These are phyloP conservation scores for Phenganax stokvisi DNA, from an alignment of 92 coral and sea anemone species.

Conservation along the genomic window DNA sequence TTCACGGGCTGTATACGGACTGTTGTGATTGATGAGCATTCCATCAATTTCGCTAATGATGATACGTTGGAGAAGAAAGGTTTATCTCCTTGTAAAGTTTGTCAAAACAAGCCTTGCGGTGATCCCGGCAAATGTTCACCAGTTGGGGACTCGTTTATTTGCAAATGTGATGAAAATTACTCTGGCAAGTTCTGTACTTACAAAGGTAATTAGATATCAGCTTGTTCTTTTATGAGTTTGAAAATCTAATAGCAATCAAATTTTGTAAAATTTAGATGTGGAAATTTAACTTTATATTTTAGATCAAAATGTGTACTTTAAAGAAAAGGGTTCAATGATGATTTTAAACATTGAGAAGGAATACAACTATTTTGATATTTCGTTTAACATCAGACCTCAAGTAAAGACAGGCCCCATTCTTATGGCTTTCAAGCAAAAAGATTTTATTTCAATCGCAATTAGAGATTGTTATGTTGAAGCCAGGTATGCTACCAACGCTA, in stretches of 20 bases:
- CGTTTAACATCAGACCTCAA: constrained; percentile 29
- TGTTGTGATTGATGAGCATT: constrained; percentile 27
- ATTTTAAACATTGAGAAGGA: background rate
- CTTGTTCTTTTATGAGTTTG: no score
- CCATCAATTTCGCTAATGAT: constrained; percentile 19
- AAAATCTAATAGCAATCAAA: no score
- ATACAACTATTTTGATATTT: constrained; percentile 23
- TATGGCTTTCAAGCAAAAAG: background rate
- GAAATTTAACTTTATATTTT: background rate
- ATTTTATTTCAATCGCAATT: constrained; percentile 21
- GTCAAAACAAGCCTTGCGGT: constrained; percentile 23
- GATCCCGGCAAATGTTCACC: constrained; percentile 23
- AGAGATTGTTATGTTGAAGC: constrained; percentile 20
- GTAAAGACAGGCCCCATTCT: background rate
- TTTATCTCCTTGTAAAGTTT: background rate
- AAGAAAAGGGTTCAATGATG: constrained; percentile 17
- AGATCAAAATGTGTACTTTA: constrained; percentile 15
- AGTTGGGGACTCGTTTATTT: constrained; percentile 1
- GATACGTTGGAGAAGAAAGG: constrained; percentile 24
- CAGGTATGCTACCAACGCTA: no score
- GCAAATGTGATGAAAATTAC: constrained; percentile 16
- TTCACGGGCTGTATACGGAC: constrained; percentile 30
- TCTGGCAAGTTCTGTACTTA: constrained; percentile 19
- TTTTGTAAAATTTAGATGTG: no score
- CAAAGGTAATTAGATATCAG: no score